Base-by-base conservation (phyloP, 2,113 vertebrate genomes). In the Tenebrosternarchus preto region DNA sequence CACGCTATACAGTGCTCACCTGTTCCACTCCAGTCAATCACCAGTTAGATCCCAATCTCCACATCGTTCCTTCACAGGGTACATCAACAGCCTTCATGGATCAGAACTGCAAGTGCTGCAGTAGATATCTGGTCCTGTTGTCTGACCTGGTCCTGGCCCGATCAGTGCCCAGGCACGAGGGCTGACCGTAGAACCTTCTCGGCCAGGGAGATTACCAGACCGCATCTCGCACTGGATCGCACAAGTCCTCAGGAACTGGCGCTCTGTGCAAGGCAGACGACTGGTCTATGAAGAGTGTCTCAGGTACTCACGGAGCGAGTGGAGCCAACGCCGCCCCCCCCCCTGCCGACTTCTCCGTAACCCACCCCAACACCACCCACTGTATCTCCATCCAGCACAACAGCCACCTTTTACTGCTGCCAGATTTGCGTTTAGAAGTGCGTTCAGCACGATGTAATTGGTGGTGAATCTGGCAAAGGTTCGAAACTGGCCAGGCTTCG, bases 401-500 rank as follows among this genome's bases (percentile, higher is more conserved):
- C 76, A 71, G 50, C 63, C 20, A n/a, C 56, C 50, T 76, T 79
- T 71, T 60, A 75, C 59, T 20, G 24, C 76, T 24, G 5, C 22
- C 11, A 8, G n/a, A 50, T 77, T 81, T 81, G 56, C 80, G 31
- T 61, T 56, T 56, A 55, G 66, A 69, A 76, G 63, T 19, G 22
- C 53, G 22, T 55, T 57, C 36, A 17, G 59, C 19, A 3, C 5
- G 24, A 69, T 73, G 22, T 56, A 74, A 69, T 25, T 22, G 61
- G 64, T 77, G 8, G 55, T 57, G 31, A 74, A 72, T 55, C 25
- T 25, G 78, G 39, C 60, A 57, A 74, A 74, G 17, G 46, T 27
- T 29, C 27, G 17, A 63, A 15, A 50, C 43, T 50, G 43, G 43
- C 43, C 2, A 50, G 43, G 43, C 11, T 50, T 22, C 46, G 61